Conservation (phyloP, 2,113 vertebrate genomes). For the Pao palembangensis region DNA sequence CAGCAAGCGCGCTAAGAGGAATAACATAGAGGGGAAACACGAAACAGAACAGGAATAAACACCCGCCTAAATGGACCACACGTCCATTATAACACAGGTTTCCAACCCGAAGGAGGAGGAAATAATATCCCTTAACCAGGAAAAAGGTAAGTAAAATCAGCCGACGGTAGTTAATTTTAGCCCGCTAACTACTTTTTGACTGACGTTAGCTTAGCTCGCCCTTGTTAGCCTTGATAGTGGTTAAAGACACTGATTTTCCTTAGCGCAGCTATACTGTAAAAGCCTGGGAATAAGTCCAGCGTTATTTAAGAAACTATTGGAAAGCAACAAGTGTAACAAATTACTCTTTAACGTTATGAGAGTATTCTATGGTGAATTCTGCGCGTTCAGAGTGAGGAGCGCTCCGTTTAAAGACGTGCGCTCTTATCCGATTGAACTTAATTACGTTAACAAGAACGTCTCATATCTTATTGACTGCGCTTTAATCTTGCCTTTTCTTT, state of each 20-base stretch:
- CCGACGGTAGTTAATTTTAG: conserved; percentile 12
- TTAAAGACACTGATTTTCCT: conserved; percentile 18
- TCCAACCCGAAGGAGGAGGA: conserved; percentile 98
- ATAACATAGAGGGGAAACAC: conserved; percentile 43
- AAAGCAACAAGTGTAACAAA: conserved; percentile 38
- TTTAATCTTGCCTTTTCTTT: background rate
- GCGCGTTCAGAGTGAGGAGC: background rate
- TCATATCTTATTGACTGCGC: background rate
- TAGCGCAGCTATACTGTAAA: background rate
- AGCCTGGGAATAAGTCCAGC: background rate
- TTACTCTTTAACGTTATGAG: background rate
- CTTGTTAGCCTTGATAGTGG: conserved; percentile 17
- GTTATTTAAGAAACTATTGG: background rate
- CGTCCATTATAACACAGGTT: conserved; percentile 98
- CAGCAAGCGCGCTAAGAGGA: conserved; percentile 40
- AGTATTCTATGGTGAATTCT: background rate
- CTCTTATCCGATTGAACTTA: background rate
- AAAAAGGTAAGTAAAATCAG: conserved; percentile 85
- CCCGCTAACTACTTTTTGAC: conserved; percentile 40
- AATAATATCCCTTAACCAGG: conserved; percentile 84
- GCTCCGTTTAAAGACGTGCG: background rate
- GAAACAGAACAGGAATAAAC: conserved; percentile 49
- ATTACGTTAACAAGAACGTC: background rate
- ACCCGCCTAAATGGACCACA: conserved; percentile 94
- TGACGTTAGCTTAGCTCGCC: conserved; percentile 41